These are phyloP conservation scores for Syrista parreyssii DNA, from an alignment of 2,888 invertebrate species.

Conservation along the genomic window DNA sequence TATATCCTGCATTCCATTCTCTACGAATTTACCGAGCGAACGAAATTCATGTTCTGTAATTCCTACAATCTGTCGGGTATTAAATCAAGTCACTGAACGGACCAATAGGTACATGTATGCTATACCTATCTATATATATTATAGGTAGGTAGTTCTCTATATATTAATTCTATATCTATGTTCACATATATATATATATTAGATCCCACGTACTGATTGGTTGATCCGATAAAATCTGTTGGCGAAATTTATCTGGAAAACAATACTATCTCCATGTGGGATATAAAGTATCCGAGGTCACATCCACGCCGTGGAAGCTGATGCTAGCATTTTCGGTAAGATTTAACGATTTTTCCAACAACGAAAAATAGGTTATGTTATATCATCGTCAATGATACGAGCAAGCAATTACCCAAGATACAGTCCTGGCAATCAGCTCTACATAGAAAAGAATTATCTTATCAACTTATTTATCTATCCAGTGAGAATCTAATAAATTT, in stretches of 20 bases:
- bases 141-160: background rate
- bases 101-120: background rate
- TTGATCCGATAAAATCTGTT: constrained; percentile 24
- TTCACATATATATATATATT: background rate
- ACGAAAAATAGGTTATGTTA: background rate
- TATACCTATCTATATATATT: background rate
- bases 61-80: constrained; percentile 5
- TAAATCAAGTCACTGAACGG: constrained; percentile 2
- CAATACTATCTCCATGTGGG: constrained; percentile 18
- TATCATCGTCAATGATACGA: background rate
- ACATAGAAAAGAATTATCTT: background rate
- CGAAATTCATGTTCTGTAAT: constrained; percentile 1
- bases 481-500: background rate
- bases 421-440: background rate
- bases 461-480: background rate
- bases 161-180: background rate
- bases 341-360: background rate
- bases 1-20: background rate
- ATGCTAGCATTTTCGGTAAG: background rate
- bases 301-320: background rate
- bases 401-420: background rate
- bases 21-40: background rate
- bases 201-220: constrained; percentile 19
- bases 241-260: constrained; percentile 23
- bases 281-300: background rate